Percentiles rank a stretch among this genome's conserved stretches.
These are phyloP conservation scores for Toxonevra muliebris DNA, from an alignment of 2,888 invertebrate species.

Conservation along the genomic window DNA sequence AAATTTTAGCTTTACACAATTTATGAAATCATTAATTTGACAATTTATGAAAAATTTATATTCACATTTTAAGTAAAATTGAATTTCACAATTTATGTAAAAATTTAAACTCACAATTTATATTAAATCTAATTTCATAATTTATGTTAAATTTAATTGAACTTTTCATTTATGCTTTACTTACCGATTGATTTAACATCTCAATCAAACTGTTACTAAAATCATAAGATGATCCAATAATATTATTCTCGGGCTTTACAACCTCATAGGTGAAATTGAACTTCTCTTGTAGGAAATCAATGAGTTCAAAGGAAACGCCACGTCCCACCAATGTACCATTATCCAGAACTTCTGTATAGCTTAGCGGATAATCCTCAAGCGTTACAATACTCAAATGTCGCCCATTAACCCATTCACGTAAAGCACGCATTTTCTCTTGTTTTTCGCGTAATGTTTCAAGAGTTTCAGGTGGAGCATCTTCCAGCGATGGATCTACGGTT, in stretches of 20 bases:
- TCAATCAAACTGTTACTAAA: constrained; percentile 72
- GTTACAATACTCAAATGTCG: constrained; percentile 59
- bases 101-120: not conserved
- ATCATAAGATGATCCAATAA: constrained; percentile 68
- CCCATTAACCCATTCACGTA: constrained; percentile 57
- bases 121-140: not conserved
- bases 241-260: constrained; percentile 71
- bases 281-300: constrained; percentile 74
- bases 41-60: no score
- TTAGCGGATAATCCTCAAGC: constrained; percentile 72
- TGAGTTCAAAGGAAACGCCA: constrained; percentile 78
- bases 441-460: constrained; percentile 48
- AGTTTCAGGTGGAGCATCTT: constrained; percentile 45
- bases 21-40: not conserved
- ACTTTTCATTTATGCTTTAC: no score
- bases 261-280: constrained; percentile 81
- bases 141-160: no score
- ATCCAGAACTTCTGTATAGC: constrained; percentile 65
- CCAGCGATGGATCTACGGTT: constrained; percentile 32
- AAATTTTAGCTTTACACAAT: not conserved
- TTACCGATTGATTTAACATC: constrained; percentile 71
- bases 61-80: constrained; percentile 1
- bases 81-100: not conserved
- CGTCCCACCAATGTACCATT: constrained; percentile 71
- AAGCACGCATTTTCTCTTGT: constrained; percentile 40